phyloP scores from a whole-genome alignment of 2,888 invertebrate genomes.

The Campaea margaritaria region DNA sequence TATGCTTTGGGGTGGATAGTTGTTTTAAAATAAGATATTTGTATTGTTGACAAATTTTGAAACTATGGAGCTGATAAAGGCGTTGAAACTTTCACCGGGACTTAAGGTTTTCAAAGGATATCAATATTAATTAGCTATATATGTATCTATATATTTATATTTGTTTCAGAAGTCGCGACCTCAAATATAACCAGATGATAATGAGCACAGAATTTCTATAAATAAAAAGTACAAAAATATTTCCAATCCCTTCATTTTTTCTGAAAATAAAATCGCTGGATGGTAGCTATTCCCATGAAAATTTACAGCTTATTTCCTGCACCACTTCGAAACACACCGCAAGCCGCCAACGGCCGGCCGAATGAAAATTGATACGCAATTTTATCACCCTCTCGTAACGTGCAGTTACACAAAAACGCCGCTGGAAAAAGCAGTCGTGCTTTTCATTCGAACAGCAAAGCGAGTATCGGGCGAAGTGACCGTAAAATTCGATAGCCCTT shows the following conservation, averaged over 20 bases:
- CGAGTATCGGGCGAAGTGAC: conserved; percentile 61
- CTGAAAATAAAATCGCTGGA: background rate
- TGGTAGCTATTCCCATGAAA: background rate
- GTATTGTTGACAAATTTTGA: no score
- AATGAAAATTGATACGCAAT: conserved; percentile 33
- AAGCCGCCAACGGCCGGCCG: conserved; percentile 17
- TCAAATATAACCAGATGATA: no score
- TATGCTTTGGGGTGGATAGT: background rate
- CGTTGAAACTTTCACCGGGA: no score
- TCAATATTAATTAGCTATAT: no score
- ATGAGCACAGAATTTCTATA: no score
- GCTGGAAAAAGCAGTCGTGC: conserved; percentile 45
- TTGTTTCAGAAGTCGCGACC: no score
- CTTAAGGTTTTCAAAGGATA: no score
- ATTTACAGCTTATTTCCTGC: conserved; percentile 16
- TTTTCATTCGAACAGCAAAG: conserved; percentile 56
- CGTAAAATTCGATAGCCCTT: conserved; percentile 66
- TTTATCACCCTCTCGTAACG: conserved; percentile 31
- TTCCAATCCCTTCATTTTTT: no score
- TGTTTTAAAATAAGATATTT: background rate
- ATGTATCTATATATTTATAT: no score
- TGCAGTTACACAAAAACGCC: conserved; percentile 36
- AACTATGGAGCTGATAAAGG: no score
- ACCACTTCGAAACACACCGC: conserved; percentile 17
- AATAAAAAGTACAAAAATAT: background rate